These are phyloP conservation scores for Aurelia coerulea DNA, from an alignment of 30 jellyfish, hydroid and myxozoan genomes.

Conservation along the genomic window DNA sequence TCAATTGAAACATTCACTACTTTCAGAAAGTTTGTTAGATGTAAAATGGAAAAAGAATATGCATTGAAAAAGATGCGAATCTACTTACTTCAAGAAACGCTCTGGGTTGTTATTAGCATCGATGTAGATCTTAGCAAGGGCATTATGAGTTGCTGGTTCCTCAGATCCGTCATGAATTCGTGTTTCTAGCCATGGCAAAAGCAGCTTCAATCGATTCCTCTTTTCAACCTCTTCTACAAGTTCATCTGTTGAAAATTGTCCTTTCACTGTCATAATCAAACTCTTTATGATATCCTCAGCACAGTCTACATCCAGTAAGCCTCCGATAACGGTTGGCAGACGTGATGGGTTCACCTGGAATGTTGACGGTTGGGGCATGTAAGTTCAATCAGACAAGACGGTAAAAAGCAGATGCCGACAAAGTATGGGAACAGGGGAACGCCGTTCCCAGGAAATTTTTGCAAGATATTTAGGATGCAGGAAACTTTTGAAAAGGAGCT, in stretches of 20 bases:
- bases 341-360: slow-evolving; percentile 99
- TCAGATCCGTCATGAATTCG: slow-evolving; percentile 96
- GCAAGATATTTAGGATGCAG: too few relatives aligned
- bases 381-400: too few relatives aligned
- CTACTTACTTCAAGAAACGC: slow-evolving; percentile 80
- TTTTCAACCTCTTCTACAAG: slow-evolving; percentile 99
- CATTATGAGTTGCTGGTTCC: slow-evolving; percentile 99
- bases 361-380: too few relatives aligned
- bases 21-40: too few relatives aligned
- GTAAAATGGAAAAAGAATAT: too few relatives aligned
- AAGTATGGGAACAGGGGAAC: too few relatives aligned
- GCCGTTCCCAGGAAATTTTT: too few relatives aligned
- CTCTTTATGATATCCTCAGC: slow-evolving; percentile 97
- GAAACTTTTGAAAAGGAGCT: too few relatives aligned
- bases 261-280: slow-evolving; percentile 93
- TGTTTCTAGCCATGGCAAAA: slow-evolving; percentile 97
- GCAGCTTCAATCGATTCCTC: slow-evolving; percentile 94
- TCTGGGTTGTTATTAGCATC: slow-evolving; percentile 99
- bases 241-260: slow-evolving; percentile 96
- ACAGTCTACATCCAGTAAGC: slow-evolving; percentile 98
- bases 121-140: slow-evolving; percentile 97
- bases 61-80: too few relatives aligned
- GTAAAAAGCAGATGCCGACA: too few relatives aligned
- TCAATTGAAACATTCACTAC: too few relatives aligned
- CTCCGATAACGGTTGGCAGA: slow-evolving; percentile 99